Evolutionary conservation across 2,888 invertebrate genomes (phyloP), one percentile per base, ranked within the genome.

Genomic region (Eristalinus sepulchralis): DNA sequence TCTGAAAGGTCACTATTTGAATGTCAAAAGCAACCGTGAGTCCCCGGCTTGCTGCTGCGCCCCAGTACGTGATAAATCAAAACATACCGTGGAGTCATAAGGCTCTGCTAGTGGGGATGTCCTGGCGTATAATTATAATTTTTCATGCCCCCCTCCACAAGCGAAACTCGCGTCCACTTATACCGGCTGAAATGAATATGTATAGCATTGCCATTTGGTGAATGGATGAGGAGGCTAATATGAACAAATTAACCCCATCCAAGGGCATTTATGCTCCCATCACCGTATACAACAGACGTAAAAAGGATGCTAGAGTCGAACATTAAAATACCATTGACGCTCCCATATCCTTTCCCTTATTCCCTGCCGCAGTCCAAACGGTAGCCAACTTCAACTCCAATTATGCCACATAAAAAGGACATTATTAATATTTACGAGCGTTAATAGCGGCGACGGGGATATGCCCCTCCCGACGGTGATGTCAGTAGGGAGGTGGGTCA

Each of bases 361-460:
- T n/a, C 2, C 53, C 34, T 22, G 53, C 39, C 20, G n/a, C 9
- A 64, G 22, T 39, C 39, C 24, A 33, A 66, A 59, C 39, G 24
- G 53, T 8, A 17, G 33, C 63, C 79, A 68, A 72, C 67, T 63
- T 72, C 71, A 73, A 77, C 68, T 73, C 53, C 85, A 82, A 85
- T 85, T 82, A 82, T 77, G 68, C 68, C 68, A 77, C 68, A 85
- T 85, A 82, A 85, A 85, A 80, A 82, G 82, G 77, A 77, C 73
- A 85, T 85, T 82, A 82, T 85, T 85, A 79, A 85, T 85, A 85
- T 85, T 85, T 85, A 85, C 77, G 85, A 85, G 72, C 59, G 81
- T 77, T 82, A 85, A 85, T 77, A 73, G 68, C 67, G 80, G 76
- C 72, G 68, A 77, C 64, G n/a, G 33, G 9, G 55, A 62, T 36